Conservation (phyloP, 2,113 vertebrate genomes). For the Perca flavescens region DNA sequence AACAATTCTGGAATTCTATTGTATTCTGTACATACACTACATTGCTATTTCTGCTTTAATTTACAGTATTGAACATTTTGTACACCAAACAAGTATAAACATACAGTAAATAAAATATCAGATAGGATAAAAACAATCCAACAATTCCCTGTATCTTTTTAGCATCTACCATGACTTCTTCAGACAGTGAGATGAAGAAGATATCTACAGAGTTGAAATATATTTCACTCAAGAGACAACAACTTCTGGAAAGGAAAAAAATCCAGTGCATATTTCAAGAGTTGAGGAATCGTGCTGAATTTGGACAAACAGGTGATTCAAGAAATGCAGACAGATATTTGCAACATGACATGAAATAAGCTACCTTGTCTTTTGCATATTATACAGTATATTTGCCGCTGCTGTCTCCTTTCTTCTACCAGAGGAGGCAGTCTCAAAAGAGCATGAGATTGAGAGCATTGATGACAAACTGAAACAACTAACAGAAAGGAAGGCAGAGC, state of each 20-base stretch:
- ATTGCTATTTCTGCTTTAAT: too few relatives aligned
- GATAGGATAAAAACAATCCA: background rate
- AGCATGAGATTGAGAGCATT: constrained; percentile 53
- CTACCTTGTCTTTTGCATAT: background rate
- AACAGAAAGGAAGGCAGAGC: constrained; percentile 39
- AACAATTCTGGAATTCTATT: background rate
- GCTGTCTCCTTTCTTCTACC: background rate
- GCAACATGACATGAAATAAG: background rate
- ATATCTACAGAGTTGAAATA: constrained; percentile 49
- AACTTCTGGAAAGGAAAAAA: constrained; percentile 66
- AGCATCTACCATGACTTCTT: constrained; percentile 59
- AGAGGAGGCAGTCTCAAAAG: constrained; percentile 2
- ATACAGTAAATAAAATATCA: background rate
- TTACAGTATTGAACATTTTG: background rate
- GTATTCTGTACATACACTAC: background rate
- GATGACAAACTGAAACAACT: constrained; percentile 57
- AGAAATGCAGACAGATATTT: background rate
- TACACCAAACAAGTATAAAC: background rate
- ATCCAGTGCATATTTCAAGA: constrained; percentile 66
- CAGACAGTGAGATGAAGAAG: background rate
- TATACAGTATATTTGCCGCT: background rate
- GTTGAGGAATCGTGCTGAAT: constrained; percentile 37
- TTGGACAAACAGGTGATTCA: constrained; percentile 45
- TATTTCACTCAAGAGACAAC: constrained; percentile 49
- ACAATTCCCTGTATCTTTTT: background rate